phyloP scores from a whole-genome alignment of 2,888 invertebrate species.

The Conops quadrifasciatus region DNA sequence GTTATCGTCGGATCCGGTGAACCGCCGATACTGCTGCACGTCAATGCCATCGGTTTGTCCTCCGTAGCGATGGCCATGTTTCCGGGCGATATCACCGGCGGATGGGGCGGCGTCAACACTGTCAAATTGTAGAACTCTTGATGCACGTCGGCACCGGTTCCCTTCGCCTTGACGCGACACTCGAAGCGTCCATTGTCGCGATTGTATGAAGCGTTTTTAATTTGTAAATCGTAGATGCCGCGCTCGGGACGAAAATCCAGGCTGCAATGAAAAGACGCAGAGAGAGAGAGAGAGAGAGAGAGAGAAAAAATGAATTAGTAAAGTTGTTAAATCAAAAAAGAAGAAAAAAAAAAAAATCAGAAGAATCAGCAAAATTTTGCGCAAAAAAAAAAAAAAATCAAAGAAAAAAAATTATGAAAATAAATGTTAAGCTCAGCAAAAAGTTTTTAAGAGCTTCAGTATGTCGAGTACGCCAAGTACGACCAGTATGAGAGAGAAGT shows the following conservation, averaged over 20 bases:
- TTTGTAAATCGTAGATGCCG: slow-evolving; percentile 88
- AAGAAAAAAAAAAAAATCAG: slow-evolving; percentile 5
- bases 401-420: neutral
- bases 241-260: slow-evolving; percentile 80
- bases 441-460: neutral
- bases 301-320: slow-evolving; percentile 1
- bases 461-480: neutral
- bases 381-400: neutral
- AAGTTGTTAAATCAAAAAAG: slow-evolving; percentile 3
- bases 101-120: slow-evolving; percentile 84
- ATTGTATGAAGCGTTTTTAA: slow-evolving; percentile 88
- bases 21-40: slow-evolving; percentile 86
- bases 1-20: slow-evolving; percentile 89
- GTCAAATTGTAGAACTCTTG: slow-evolving; percentile 85
- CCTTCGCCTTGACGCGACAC: slow-evolving; percentile 85
- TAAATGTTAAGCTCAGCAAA: slow-evolving; percentile 12
- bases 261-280: slow-evolving; percentile 66
- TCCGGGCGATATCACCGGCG: slow-evolving; percentile 80
- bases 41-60: slow-evolving; percentile 77
- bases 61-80: slow-evolving; percentile 83
- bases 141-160: slow-evolving; percentile 84
- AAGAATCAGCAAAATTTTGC: neutral
- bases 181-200: slow-evolving; percentile 92
- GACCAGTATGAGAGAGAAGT: neutral
- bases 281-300: neutral